These are phyloP conservation scores for Lordiphosa andalusiaca DNA, from an alignment of 2,888 invertebrate genomes.

Conservation along the genomic window DNA sequence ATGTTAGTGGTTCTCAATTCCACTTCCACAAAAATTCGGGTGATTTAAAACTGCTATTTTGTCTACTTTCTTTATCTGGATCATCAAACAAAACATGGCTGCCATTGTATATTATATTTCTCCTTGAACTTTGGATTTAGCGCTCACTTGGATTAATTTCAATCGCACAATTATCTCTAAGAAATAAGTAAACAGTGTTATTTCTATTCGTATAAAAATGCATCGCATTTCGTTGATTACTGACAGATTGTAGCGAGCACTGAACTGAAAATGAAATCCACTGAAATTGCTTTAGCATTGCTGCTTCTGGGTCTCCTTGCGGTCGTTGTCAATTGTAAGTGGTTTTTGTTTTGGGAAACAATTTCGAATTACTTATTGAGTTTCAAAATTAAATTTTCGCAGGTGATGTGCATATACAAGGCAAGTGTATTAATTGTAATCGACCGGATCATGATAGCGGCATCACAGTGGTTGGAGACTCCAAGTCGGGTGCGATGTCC, in stretches of 20 bases:
- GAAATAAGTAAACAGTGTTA: too few relatives aligned
- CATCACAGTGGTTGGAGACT: slow-evolving; percentile 4
- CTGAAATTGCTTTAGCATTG: background rate
- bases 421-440: slow-evolving; percentile 46
- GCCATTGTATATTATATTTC: too few relatives aligned
- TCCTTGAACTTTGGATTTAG: too few relatives aligned
- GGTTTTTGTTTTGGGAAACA: too few relatives aligned
- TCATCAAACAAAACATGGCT: too few relatives aligned
- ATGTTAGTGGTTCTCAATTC: too few relatives aligned
- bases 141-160: too few relatives aligned
- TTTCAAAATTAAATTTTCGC: slow-evolving; percentile 9
- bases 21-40: too few relatives aligned
- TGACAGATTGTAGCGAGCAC: background rate
- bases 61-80: too few relatives aligned
- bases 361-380: background rate
- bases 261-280: slow-evolving; percentile 4
- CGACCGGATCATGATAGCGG: slow-evolving; percentile 21
- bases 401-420: slow-evolving; percentile 48
- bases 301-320: background rate
- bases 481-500: slow-evolving; percentile 18
- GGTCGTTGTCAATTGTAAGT: too few relatives aligned
- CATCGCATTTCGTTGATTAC: background rate
- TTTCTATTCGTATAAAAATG: background rate
- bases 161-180: too few relatives aligned
- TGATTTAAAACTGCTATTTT: too few relatives aligned